phyloP scores from a whole-genome alignment of 2,113 vertebrate species.

The Aramus guarauna region DNA sequence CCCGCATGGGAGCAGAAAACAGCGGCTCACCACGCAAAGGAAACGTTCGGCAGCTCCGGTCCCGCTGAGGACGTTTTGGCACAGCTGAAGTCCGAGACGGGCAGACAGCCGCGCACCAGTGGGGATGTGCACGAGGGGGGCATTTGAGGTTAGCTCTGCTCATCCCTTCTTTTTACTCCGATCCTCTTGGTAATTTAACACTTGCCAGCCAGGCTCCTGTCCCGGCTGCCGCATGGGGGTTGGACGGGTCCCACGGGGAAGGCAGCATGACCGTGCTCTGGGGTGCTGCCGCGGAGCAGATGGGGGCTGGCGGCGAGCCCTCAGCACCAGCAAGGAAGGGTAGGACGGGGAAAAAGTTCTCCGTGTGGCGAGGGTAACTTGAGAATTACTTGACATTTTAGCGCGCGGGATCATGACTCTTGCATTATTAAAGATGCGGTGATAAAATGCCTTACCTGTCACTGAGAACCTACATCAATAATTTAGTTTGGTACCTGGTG shows the following conservation, averaged over 20 bases:
- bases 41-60: neutral
- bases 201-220: neutral
- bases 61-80: neutral
- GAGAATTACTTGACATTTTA: slow-evolving; percentile 16
- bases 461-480: slow-evolving; percentile 8
- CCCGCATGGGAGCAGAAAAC: fast-evolving
- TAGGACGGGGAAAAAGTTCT: neutral
- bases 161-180: neutral
- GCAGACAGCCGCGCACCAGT: neutral
- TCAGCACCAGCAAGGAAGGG: fast-evolving
- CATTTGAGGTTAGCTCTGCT: neutral
- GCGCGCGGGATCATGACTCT: slow-evolving; percentile 25
- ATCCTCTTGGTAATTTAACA: fast-evolving
- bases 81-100: too few relatives aligned
- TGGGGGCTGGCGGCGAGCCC: slow-evolving; percentile 26
- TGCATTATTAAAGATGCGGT: slow-evolving; percentile 18
- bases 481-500: slow-evolving; percentile 27
- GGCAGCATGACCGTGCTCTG: neutral
- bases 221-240: fast-evolving
- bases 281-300: slow-evolving; percentile 45
- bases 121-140: fast-evolving
- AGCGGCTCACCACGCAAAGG: neutral
- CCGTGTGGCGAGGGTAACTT: neutral
- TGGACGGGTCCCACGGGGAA: neutral
- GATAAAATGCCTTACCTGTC: slow-evolving; percentile 34